Conservation (phyloP, 2,888 invertebrate species). For the Thumatha senex region DNA sequence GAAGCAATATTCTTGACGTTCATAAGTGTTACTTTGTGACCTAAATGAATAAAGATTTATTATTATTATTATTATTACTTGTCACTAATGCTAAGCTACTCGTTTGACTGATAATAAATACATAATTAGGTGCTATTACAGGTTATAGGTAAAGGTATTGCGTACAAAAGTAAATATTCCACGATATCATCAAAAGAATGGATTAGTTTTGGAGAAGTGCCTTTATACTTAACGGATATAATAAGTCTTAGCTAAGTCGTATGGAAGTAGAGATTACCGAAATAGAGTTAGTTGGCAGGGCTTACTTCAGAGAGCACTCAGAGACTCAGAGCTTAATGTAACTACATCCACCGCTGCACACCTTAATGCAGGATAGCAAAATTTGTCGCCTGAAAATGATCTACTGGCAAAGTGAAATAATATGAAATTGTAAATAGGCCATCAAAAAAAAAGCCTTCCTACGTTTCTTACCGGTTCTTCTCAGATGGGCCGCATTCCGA, state of each 20-base stretch:
- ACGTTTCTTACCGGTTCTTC: too few relatives aligned
- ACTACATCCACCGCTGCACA: not conserved
- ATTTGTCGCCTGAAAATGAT: too few relatives aligned
- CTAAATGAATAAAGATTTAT: too few relatives aligned
- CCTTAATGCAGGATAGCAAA: conserved; percentile 14
- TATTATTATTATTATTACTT: too few relatives aligned
- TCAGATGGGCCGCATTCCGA: too few relatives aligned
- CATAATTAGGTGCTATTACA: not conserved
- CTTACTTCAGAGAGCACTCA: conserved; percentile 48
- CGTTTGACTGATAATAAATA: not conserved
- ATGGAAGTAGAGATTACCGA: conserved; percentile 57
- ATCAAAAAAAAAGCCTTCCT: too few relatives aligned
- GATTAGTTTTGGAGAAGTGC: conserved; percentile 46
- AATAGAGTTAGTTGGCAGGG: conserved; percentile 60
- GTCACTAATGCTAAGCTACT: too few relatives aligned
- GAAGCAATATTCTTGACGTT: too few relatives aligned
- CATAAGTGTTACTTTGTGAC: too few relatives aligned
- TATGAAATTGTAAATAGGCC: too few relatives aligned
- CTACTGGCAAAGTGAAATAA: too few relatives aligned
- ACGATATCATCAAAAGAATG: conserved; percentile 55
- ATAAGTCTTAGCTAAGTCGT: conserved; percentile 55
- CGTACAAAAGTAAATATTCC: conserved; percentile 47
- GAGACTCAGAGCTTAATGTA: conserved; percentile 21
- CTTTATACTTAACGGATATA: conserved; percentile 52
- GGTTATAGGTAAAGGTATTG: conserved; percentile 6